A percentile compares a stretch with the other conserved stretches of the same genome.
These are phyloP conservation scores for Drosophila diplacantha DNA, from an alignment of 2,888 invertebrate species.

Conservation along the genomic window DNA sequence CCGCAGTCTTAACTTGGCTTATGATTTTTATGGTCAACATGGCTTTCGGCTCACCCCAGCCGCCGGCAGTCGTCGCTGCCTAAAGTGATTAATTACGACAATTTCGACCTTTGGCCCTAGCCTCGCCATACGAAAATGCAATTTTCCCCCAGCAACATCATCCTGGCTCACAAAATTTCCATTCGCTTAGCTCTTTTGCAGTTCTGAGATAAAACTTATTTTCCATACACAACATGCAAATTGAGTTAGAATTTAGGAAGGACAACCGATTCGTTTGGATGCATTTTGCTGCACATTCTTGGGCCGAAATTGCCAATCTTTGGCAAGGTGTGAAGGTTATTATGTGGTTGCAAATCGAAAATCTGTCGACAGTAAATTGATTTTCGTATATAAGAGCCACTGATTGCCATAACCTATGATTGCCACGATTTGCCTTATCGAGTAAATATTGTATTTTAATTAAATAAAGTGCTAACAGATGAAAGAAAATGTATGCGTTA, in stretches of 20 bases:
- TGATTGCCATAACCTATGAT: not conserved
- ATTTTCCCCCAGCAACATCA: conserved; percentile 6
- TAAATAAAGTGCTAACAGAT: not conserved
- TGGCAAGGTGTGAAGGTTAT: conserved; percentile 4
- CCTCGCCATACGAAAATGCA: conserved; percentile 20
- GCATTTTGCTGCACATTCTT: conserved; percentile 19
- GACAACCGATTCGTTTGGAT: not conserved
- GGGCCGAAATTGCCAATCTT: not conserved
- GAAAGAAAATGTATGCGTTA: not conserved
- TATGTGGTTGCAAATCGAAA: conserved; percentile 2
- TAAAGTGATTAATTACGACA: conserved; percentile 54
- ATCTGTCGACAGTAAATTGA: not conserved
- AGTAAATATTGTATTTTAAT: conserved; percentile 5
- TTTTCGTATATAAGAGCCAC: not conserved
- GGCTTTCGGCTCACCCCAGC: conserved; percentile 5
- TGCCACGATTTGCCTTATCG: not conserved
- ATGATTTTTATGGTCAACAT: conserved; percentile 38
- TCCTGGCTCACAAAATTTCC: conserved; percentile 1
- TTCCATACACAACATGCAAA: conserved; percentile 25
- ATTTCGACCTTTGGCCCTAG: conserved; percentile 25
- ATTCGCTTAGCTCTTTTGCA: conserved; percentile 8
- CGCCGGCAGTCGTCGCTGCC: conserved; percentile 4
- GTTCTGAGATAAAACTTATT: conserved; percentile 15
- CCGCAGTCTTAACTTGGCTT: conserved; percentile 30
- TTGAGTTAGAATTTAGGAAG: conserved; percentile 10